Conservation (phyloP, 2,797 vertebrate species). For the Tamandua tetradactyla region DNA sequence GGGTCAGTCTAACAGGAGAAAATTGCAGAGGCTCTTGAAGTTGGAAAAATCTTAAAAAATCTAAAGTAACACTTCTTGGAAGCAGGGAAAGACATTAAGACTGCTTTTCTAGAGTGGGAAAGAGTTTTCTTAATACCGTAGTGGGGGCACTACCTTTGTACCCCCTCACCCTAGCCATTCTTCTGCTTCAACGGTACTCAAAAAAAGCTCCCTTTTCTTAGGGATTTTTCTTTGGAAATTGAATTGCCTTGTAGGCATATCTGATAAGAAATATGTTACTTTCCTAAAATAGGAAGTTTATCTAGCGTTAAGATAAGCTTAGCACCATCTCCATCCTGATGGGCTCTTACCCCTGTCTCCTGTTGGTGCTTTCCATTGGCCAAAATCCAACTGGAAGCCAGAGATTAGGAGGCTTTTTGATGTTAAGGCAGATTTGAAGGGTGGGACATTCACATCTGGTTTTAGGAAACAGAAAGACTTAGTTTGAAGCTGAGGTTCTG, state of each 20-base stretch:
- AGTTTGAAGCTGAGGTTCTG: neutral
- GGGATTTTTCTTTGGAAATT: neutral
- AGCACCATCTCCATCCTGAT: no score
- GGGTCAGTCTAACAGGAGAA: neutral
- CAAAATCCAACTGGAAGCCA: no score
- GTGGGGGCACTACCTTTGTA: neutral
- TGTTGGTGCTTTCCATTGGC: no score
- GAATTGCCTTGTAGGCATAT: no score
- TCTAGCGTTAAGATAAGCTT: neutral
- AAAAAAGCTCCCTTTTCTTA: neutral
- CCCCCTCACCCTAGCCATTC: fast-evolving
- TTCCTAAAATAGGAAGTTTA: neutral
- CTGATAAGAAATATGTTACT: neutral
- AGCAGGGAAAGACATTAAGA: neutral
- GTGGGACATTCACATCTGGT: neutral
- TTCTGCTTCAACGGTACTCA: neutral
- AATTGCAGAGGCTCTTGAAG: neutral
- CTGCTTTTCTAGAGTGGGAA: neutral
- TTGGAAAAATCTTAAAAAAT: neutral
- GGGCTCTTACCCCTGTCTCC: no score
- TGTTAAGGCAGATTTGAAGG: neutral
- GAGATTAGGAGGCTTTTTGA: no score
- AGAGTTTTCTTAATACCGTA: neutral
- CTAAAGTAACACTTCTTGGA: neutral
- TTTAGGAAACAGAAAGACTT: neutral